Percentiles rank a stretch among this genome's conserved stretches.
phyloP scores from a whole-genome alignment of 2,888 invertebrate species.

The Cephus spinipes region DNA sequence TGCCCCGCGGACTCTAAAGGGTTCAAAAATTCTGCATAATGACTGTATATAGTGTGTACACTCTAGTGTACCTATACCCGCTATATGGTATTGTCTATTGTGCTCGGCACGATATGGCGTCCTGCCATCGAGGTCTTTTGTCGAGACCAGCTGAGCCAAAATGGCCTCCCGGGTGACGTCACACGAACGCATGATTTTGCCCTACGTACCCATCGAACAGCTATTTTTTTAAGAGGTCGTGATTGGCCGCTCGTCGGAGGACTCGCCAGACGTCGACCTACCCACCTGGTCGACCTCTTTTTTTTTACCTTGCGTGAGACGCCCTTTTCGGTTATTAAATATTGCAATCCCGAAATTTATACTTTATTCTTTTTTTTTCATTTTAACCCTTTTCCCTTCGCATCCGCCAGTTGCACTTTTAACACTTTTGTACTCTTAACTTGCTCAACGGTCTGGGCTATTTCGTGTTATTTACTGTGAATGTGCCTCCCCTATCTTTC shows the following conservation, averaged over 20 bases:
- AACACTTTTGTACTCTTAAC: neutral
- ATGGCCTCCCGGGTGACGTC: slow-evolving; percentile 60
- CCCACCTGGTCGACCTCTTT: neutral
- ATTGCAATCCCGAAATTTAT: neutral
- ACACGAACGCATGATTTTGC: slow-evolving; percentile 39
- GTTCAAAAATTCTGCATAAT: slow-evolving; percentile 39
- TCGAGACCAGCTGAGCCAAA: slow-evolving; percentile 64
- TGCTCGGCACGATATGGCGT: slow-evolving; percentile 55
- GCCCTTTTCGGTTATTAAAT: neutral
- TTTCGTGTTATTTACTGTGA: neutral
- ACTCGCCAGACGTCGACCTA: neutral
- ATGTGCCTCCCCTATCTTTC: neutral
- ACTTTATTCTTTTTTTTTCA: neutral
- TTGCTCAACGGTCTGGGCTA: neutral
- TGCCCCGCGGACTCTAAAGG: slow-evolving; percentile 27
- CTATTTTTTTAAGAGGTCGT: neutral
- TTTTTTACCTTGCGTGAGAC: neutral
- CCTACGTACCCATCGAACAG: neutral
- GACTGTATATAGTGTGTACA: slow-evolving; percentile 3
- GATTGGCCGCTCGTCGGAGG: neutral
- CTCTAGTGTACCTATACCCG: slow-evolving; percentile 4
- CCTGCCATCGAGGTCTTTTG: slow-evolving; percentile 57
- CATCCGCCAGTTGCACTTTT: neutral
- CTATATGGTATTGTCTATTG: slow-evolving; percentile 51
- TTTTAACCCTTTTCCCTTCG: neutral